phyloP scores from a whole-genome alignment of 2,888 invertebrate species.

The Halictus ligatus region DNA sequence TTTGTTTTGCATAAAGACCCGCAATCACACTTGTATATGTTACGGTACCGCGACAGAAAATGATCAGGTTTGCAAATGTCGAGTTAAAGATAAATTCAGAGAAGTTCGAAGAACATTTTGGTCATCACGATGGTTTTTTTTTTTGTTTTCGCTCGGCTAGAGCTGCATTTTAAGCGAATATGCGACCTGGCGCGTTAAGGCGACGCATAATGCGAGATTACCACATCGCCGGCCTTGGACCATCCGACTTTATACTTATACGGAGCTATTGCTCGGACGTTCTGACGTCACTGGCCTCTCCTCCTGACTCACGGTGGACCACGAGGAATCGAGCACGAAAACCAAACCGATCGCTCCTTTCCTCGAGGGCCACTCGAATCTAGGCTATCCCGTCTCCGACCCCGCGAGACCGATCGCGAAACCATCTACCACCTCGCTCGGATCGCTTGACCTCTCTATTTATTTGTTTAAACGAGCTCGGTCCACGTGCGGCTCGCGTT shows the following conservation, averaged over 20 bases:
- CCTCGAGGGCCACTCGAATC: constrained; percentile 25
- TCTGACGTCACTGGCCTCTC: constrained; percentile 79
- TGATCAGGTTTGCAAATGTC: too few relatives aligned
- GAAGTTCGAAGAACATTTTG: not conserved
- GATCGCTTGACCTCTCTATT: not conserved
- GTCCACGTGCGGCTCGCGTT: not conserved
- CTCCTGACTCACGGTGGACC: constrained; percentile 76
- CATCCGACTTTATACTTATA: constrained; percentile 82
- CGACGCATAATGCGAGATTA: constrained; percentile 64
- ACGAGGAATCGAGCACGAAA: constrained; percentile 36
- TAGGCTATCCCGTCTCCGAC: constrained; percentile 27
- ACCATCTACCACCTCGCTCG: not conserved
- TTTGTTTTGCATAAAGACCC: too few relatives aligned
- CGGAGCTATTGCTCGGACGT: constrained; percentile 77
- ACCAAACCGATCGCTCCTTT: constrained; percentile 12
- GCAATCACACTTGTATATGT: too few relatives aligned
- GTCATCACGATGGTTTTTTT: not conserved
- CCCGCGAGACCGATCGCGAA: not conserved
- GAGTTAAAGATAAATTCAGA: not conserved
- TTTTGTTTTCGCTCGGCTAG: not conserved
- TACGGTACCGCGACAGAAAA: too few relatives aligned
- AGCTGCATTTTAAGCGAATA: not conserved
- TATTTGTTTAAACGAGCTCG: constrained; percentile 1
- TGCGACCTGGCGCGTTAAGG: constrained; percentile 30
- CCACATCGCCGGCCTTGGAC: constrained; percentile 78